These are phyloP conservation scores for Aeoliscus strigatus DNA, from an alignment of 2,797 vertebrate genomes.

Conservation along the genomic window DNA sequence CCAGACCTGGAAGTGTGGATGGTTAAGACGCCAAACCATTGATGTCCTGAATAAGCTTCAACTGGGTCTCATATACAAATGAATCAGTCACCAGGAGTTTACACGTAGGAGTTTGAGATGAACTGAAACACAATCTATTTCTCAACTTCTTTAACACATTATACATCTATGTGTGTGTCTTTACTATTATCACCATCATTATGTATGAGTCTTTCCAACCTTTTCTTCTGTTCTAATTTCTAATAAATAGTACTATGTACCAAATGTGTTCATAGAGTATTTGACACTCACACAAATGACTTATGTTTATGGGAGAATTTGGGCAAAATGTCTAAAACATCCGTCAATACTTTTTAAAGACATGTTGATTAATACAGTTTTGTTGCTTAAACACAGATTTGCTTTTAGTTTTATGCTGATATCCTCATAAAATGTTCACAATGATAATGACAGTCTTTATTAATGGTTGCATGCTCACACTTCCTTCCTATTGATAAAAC, in stretches of 20 bases:
- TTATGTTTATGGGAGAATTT: too few relatives aligned
- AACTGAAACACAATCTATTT: neutral
- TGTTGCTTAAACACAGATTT: too few relatives aligned
- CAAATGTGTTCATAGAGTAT: slow-evolving; percentile 5
- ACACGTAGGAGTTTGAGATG: slow-evolving; percentile 10
- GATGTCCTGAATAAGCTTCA: slow-evolving; percentile 51
- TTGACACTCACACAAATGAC: slow-evolving; percentile 1
- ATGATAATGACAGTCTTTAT: too few relatives aligned
- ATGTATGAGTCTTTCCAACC: slow-evolving; percentile 4
- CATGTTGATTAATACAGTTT: neutral
- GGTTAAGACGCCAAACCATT: slow-evolving; percentile 44
- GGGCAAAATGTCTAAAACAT: too few relatives aligned
- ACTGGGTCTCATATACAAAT: slow-evolving; percentile 43
- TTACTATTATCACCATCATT: slow-evolving; percentile 7
- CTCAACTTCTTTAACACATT: neutral
- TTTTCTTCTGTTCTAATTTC: neutral
- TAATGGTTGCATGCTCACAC: too few relatives aligned
- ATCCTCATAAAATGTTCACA: too few relatives aligned
- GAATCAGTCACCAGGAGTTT: slow-evolving; percentile 36
- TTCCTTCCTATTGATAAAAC: too few relatives aligned
- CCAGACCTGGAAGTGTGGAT: slow-evolving; percentile 31
- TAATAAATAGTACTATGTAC: slow-evolving; percentile 9
- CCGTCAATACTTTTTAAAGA: neutral
- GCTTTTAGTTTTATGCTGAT: too few relatives aligned
- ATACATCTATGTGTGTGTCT: slow-evolving; percentile 1